These are phyloP conservation scores for Megaceryle maxima DNA, from an alignment of 2,113 vertebrate species.

Conservation along the genomic window DNA sequence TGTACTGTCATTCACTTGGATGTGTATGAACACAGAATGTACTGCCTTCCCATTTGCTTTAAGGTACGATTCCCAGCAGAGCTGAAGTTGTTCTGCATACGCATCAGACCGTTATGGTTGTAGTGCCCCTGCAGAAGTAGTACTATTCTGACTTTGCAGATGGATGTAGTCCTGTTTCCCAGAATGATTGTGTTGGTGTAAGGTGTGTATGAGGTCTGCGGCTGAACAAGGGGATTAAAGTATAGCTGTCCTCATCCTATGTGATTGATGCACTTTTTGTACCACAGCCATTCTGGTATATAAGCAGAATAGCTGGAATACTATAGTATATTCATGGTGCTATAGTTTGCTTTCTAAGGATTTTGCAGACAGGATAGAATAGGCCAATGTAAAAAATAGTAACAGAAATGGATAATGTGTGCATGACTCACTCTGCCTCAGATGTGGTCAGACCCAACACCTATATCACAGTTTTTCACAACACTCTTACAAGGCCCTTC, in stretches of 20 bases:
- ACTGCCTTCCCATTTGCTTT: not conserved
- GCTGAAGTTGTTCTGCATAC: not conserved
- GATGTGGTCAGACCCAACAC: not conserved
- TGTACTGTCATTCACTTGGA: not conserved
- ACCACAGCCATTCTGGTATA: not conserved
- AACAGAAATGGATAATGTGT: not conserved
- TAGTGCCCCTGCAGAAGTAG: not conserved
- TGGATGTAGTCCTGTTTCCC: not conserved
- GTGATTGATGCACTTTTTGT: not conserved
- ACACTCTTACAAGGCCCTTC: not conserved
- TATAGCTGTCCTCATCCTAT: not conserved
- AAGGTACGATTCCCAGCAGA: rapidly evolving
- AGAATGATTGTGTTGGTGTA: not conserved
- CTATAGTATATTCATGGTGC: not conserved
- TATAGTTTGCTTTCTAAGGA: not conserved
- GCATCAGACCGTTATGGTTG: not conserved
- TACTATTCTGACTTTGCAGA: not conserved
- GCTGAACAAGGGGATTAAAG: not conserved
- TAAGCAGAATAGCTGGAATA: not conserved
- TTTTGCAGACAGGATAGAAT: not conserved
- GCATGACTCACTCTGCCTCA: rapidly evolving
- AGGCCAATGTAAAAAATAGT: not conserved
- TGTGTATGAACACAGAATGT: not conserved
- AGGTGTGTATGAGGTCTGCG: not conserved
- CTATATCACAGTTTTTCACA: not conserved